Evolutionary conservation across 2,113 vertebrate species (phyloP).

Genomic region (Oreotrochilus melanogaster): DNA sequence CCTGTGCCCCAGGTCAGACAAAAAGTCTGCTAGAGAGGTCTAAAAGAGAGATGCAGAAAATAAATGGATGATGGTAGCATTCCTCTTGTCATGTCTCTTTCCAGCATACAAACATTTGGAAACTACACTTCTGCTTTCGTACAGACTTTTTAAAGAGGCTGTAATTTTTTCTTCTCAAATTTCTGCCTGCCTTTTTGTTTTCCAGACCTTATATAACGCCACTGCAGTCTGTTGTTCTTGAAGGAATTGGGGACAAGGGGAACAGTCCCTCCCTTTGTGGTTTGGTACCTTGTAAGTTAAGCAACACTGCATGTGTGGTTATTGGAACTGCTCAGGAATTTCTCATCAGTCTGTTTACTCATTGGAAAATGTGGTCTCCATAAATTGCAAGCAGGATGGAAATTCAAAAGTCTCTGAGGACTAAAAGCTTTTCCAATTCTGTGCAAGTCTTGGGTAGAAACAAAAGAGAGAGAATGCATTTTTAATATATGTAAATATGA

Average conservation of each 20-base stretch:
- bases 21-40: not conserved
- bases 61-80: not conserved
- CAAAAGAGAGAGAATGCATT: not conserved
- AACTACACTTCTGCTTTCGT: not conserved
- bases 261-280: not conserved
- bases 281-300: not conserved
- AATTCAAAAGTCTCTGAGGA: not conserved
- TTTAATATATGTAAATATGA: not conserved
- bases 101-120: accelerated
- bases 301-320: not conserved
- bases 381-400: constrained; percentile 3
- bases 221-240: not conserved
- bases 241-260: not conserved
- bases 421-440: not conserved
- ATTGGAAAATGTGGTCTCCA: not conserved
- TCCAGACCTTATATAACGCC: not conserved
- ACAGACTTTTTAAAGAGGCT: not conserved
- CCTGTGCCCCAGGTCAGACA: not conserved
- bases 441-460: not conserved
- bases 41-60: not conserved
- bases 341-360: not conserved
- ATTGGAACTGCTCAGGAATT: not conserved
- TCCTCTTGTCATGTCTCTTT: not conserved
- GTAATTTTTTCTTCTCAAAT: not conserved
- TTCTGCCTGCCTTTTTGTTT: constrained; percentile 13